phyloP scores from a whole-genome alignment of 2,113 vertebrate genomes.

The Tupaia chinensis region DNA sequence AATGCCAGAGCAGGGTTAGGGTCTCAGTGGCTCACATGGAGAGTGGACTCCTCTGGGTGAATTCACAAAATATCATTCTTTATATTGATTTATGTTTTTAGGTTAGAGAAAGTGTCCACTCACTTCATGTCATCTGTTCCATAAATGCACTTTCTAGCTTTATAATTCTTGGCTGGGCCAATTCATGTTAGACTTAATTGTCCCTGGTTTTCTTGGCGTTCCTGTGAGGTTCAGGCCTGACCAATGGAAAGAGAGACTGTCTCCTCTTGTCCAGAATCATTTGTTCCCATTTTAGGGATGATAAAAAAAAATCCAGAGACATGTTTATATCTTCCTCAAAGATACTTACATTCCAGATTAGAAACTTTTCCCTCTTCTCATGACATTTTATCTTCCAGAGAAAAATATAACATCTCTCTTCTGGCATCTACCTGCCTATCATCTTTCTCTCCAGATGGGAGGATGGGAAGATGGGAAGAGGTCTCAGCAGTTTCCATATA shows the following conservation, averaged over 20 bases:
- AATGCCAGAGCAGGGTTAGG: accelerated
- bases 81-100: background rate
- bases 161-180: background rate
- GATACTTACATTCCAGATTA: background rate
- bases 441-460: background rate
- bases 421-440: background rate
- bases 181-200: no score
- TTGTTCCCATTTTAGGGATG: no score
- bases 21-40: background rate
- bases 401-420: background rate
- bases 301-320: background rate
- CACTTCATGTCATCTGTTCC: background rate
- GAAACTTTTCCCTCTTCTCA: background rate
- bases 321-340: background rate
- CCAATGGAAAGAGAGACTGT: no score
- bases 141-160: background rate
- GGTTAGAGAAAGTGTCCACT: background rate
- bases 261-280: background rate
- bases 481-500: background rate
- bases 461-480: background rate
- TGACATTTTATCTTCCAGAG: background rate
- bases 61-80: background rate
- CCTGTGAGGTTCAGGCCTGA: background rate
- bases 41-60: background rate
- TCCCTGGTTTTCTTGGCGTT: background rate